Evolutionary conservation across 2,113 vertebrate species (phyloP).

Genomic region (Lophochroa leadbeateri): DNA sequence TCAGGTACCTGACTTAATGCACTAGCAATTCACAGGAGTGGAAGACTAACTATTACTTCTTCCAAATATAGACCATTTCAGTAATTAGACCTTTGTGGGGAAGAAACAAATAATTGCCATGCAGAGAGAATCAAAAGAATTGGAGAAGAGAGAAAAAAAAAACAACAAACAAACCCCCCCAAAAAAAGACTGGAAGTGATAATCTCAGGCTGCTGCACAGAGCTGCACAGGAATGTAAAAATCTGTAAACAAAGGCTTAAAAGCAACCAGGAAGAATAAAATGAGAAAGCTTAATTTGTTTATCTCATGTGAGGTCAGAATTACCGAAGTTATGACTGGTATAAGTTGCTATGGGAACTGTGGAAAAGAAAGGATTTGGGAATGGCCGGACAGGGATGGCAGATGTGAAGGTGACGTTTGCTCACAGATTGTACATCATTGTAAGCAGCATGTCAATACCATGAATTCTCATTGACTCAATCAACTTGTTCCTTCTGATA

Average conservation of each 20-base stretch:
- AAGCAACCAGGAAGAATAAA: background rate
- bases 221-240: background rate
- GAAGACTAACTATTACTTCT: slow-evolving; percentile 23
- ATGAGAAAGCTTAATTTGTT: background rate
- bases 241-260: background rate
- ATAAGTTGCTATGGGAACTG: background rate
- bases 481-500: background rate
- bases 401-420: background rate
- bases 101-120: slow-evolving; percentile 17
- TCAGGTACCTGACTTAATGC: background rate
- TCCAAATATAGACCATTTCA: slow-evolving; percentile 14
- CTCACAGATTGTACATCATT: background rate
- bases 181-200: background rate
- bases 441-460: background rate
- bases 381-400: background rate
- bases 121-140: background rate
- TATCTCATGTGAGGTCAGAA: background rate
- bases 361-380: background rate
- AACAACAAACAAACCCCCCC: background rate
- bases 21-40: background rate
- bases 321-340: background rate
- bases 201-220: background rate
- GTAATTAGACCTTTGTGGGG: slow-evolving; percentile 7
- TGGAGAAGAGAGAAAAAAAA: background rate
- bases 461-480: background rate